Conservation (phyloP, 35 echinoderm and acorn worm genomes). For the Ophiothrix spiculata region DNA sequence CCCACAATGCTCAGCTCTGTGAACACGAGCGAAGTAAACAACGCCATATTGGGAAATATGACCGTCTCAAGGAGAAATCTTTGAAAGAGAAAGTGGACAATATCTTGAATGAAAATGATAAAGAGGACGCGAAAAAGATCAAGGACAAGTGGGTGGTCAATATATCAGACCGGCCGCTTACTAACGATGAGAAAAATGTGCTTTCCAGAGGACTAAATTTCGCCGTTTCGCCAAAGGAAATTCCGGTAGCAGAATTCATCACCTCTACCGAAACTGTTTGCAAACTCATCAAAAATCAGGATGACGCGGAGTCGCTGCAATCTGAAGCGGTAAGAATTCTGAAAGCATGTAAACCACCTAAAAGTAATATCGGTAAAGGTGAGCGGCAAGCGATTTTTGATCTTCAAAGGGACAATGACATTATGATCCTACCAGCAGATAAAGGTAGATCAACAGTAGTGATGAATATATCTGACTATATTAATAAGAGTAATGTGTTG, state of each 20-base stretch:
- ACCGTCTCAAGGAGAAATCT: not conserved
- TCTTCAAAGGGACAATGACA: not conserved
- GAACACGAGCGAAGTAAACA: not conserved
- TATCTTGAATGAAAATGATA: not conserved
- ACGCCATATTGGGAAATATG: not conserved
- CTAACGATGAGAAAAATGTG: not conserved
- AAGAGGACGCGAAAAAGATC: not conserved
- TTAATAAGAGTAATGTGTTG: not conserved
- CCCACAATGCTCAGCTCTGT: not conserved
- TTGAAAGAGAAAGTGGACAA: not conserved
- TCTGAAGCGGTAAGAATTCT: not conserved
- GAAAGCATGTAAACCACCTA: slow-evolving; percentile 15
- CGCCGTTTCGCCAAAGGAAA: not conserved
- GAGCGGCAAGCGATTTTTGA: not conserved
- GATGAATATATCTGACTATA: slow-evolving; percentile 5
- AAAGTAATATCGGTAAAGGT: not conserved
- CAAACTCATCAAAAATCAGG: not conserved
- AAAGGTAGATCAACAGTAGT: slow-evolving; percentile 13
- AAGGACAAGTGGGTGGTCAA: not conserved
- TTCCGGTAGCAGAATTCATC: not conserved
- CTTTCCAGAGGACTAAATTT: not conserved
- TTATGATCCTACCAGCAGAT: not conserved
- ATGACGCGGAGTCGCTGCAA: not conserved
- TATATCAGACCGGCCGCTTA: not conserved
- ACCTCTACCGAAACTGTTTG: not conserved